A percentile compares a stretch with the other conserved stretches of the same genome.
Conservation (phyloP, 2,888 invertebrate species). For the Stenchaetothrips biformis region DNA sequence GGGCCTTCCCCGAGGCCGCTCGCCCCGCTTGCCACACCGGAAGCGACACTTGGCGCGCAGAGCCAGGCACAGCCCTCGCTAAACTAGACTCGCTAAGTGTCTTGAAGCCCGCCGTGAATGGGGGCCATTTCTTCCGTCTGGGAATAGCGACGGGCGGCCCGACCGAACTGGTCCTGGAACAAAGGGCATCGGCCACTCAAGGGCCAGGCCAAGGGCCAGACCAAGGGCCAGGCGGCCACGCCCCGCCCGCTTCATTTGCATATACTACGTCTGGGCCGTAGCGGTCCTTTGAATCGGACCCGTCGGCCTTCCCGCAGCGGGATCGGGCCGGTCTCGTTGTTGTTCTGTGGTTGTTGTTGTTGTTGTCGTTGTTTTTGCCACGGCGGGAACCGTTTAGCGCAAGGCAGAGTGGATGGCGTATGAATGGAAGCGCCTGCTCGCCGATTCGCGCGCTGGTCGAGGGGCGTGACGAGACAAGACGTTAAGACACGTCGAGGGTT, state of each 20-base stretch:
- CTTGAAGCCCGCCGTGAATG: background rate
- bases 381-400: too few relatives aligned
- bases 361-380: too few relatives aligned
- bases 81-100: background rate
- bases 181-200: too few relatives aligned
- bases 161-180: too few relatives aligned
- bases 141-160: background rate
- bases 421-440: too few relatives aligned
- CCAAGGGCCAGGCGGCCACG: background rate
- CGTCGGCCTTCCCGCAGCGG: background rate
- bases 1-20: too few relatives aligned
- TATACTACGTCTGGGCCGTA: background rate
- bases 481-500: too few relatives aligned
- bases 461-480: too few relatives aligned
- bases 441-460: too few relatives aligned
- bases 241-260: background rate
- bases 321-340: background rate
- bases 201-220: too few relatives aligned
- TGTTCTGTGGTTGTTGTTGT: too few relatives aligned
- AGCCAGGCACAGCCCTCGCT: background rate
- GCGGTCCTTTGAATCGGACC: background rate
- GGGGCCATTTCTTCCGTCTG: background rate
- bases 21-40: background rate
- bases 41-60: conserved; percentile 11
- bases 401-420: too few relatives aligned